These are phyloP conservation scores for Scytalopus superciliaris DNA, from an alignment of 2,113 vertebrate genomes.

Conservation along the genomic window DNA sequence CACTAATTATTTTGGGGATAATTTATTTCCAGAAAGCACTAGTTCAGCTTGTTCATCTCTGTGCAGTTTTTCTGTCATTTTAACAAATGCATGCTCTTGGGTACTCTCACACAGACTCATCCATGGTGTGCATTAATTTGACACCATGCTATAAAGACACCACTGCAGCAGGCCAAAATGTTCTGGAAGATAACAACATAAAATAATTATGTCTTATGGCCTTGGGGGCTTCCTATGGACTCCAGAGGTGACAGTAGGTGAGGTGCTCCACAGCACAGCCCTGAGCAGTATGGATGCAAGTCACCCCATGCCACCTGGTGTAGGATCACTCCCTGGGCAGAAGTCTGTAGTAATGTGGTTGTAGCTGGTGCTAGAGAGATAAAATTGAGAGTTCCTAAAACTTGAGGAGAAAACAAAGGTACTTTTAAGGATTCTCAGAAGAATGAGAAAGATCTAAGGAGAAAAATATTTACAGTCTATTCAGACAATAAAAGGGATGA, in stretches of 20 bases:
- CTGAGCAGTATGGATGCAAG: neutral
- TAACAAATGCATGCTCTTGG: neutral
- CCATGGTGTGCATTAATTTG: neutral
- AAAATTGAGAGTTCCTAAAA: neutral
- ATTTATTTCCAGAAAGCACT: neutral
- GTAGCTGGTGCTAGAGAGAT: neutral
- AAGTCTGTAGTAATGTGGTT: neutral
- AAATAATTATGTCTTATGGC: neutral
- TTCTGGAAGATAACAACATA: neutral
- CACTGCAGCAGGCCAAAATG: neutral
- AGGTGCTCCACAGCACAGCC: neutral
- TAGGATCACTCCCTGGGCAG: neutral
- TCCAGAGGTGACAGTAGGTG: neutral
- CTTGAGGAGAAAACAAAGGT: neutral
- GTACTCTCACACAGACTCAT: neutral
- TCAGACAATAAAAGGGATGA: conserved; percentile 16
- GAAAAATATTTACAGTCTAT: neutral
- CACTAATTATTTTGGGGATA: neutral
- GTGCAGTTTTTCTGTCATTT: neutral
- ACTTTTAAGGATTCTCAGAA: neutral
- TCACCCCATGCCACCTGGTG: neutral
- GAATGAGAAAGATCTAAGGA: neutral
- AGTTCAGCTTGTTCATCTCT: neutral
- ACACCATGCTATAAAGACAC: neutral
- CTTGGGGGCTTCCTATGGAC: fast-evolving